Conservation (phyloP, 2,888 invertebrate genomes). For the Oeneis ivallda region DNA sequence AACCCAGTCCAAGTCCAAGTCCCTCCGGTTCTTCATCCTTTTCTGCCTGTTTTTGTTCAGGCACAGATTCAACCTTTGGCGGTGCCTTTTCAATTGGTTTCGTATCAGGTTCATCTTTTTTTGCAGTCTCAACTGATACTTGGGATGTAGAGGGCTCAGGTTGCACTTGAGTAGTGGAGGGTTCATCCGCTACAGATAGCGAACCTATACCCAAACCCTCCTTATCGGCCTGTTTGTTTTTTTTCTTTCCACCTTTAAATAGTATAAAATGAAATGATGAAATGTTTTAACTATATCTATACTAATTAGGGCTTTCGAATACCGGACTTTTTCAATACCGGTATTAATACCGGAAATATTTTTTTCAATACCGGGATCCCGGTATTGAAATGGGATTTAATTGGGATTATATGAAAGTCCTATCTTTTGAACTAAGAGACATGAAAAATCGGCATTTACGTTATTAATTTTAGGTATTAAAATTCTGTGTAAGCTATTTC, state of each 20-base stretch:
- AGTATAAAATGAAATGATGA: not conserved
- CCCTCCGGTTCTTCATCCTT: slow-evolving; percentile 41
- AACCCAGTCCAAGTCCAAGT: slow-evolving; percentile 41
- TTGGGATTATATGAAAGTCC: too few species aligned
- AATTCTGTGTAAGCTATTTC: too few species aligned
- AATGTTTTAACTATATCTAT: too few species aligned
- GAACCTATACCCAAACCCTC: slow-evolving; percentile 24
- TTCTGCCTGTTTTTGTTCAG: slow-evolving; percentile 30
- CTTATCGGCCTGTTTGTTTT: slow-evolving; percentile 40
- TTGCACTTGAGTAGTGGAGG: slow-evolving; percentile 11
- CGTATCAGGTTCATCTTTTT: slow-evolving; percentile 19
- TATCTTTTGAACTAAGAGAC: too few species aligned
- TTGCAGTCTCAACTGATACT: slow-evolving; percentile 4
- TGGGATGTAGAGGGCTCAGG: slow-evolving; percentile 17
- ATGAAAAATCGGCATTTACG: too few species aligned
- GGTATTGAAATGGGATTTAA: too few species aligned
- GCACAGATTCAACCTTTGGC: slow-evolving; percentile 20
- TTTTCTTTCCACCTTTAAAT: slow-evolving; percentile 47
- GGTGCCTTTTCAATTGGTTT: slow-evolving; percentile 27
- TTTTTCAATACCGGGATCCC: too few species aligned
- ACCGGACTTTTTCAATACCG: too few species aligned
- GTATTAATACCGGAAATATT: too few species aligned
- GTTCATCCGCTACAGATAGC: slow-evolving; percentile 21
- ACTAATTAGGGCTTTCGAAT: too few species aligned
- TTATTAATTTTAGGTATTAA: too few species aligned